These are phyloP conservation scores for Cosmorhoe ocellata DNA, from an alignment of 2,888 invertebrate species.

Conservation along the genomic window DNA sequence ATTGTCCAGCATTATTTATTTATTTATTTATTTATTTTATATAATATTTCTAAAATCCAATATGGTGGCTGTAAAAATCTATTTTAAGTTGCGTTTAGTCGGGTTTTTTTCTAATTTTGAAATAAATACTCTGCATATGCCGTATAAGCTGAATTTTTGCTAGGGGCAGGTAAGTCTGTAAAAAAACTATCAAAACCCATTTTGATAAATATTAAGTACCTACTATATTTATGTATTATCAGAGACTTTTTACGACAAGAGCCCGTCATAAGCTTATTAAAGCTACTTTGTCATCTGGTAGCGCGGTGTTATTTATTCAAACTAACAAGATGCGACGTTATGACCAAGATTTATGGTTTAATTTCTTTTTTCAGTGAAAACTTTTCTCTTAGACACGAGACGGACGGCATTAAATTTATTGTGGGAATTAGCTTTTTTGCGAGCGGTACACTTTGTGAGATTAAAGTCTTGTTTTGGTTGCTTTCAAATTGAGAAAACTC, in stretches of 20 bases:
- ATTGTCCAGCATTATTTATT: too few species aligned
- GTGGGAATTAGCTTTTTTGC: conserved; percentile 37
- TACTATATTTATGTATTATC: too few species aligned
- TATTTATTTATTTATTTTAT: too few species aligned
- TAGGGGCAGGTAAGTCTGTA: too few species aligned
- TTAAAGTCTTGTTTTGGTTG: conserved; percentile 20
- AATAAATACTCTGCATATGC: too few species aligned
- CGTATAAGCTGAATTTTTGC: too few species aligned
- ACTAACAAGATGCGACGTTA: conserved; percentile 33
- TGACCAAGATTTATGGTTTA: conserved; percentile 38
- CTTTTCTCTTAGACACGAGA: conserved; percentile 30
- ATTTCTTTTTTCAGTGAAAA: conserved; percentile 39
- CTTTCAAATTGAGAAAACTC: conserved; percentile 13
- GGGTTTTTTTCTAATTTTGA: too few species aligned
- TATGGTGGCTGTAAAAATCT: too few species aligned
- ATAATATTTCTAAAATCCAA: too few species aligned
- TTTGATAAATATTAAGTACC: too few species aligned
- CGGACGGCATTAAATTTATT: conserved; percentile 37
- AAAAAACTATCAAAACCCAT: too few species aligned
- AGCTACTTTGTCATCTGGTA: conserved; percentile 22
- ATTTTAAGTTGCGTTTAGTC: too few species aligned
- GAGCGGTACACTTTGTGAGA: conserved; percentile 20
- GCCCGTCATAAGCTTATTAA: conserved; percentile 21
- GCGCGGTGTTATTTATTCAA: conserved; percentile 31
- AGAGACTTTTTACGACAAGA: conserved; percentile 14